Evolutionary conservation across 1,140 invertebrate species (phyloP).

Genomic region (Whitmania pigra): DNA sequence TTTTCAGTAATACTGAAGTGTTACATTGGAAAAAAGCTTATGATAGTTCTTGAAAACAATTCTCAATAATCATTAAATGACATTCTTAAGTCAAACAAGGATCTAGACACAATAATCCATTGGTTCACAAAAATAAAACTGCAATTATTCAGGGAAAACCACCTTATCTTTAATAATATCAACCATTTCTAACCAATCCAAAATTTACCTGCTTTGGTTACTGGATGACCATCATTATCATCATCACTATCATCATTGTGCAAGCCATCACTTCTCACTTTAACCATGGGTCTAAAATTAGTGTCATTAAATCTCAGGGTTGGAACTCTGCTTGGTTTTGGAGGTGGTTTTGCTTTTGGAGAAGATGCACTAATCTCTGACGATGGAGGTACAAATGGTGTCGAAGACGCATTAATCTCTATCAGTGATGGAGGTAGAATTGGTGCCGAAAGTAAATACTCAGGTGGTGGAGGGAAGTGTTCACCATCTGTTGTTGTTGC

Average conservation of each 20-base stretch:
- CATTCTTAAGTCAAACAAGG: no score
- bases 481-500: not conserved
- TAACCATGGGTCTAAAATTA: conserved; percentile 33
- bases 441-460: no score
- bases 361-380: not conserved
- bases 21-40: no score
- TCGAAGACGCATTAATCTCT: not conserved
- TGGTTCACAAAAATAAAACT: no score
- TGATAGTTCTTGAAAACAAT: no score
- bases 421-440: not conserved
- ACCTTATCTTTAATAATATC: no score
- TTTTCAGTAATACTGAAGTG: no score
- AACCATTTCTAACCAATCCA: no score
- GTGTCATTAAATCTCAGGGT: conserved; percentile 34
- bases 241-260: conserved; percentile 35
- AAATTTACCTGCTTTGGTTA: no score
- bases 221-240: conserved; percentile 26
- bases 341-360: conserved; percentile 40
- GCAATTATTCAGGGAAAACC: no score
- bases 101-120: no score
- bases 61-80: no score
- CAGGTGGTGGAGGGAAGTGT: not conserved
- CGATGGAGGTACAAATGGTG: not conserved
- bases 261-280: conserved; percentile 30
- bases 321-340: conserved; percentile 57